Evolutionary conservation across 1,140 invertebrate species (phyloP).

Genomic region (Varroa destructor): DNA sequence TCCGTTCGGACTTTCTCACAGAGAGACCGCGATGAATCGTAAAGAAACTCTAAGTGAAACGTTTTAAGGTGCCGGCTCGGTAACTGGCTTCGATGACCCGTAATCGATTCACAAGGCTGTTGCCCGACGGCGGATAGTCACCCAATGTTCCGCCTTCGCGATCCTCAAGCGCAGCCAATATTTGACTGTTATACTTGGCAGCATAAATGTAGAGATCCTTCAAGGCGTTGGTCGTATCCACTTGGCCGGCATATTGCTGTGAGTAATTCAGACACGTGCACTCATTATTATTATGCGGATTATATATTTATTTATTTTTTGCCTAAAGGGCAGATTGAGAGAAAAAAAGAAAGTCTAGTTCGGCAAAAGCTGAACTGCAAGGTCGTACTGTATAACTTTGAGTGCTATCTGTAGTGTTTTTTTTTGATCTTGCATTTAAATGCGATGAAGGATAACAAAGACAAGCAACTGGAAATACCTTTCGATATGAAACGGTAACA

Average conservation of each 20-base stretch:
- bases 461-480: no score
- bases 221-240: conserved; percentile 36
- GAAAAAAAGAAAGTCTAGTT: neutral
- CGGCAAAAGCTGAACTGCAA: no score
- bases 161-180: conserved; percentile 22
- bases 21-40: no score
- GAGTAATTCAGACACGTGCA: conserved; percentile 26
- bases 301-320: neutral
- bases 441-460: no score
- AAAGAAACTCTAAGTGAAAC: neutral
- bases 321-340: neutral
- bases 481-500: no score
- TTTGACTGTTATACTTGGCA: conserved; percentile 35
- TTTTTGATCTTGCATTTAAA: no score
- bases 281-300: conserved; percentile 25
- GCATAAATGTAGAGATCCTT: conserved; percentile 38
- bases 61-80: conserved; percentile 11
- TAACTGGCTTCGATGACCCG: conserved; percentile 13
- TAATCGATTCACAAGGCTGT: conserved; percentile 20
- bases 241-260: conserved; percentile 35
- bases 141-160: conserved; percentile 14
- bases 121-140: neutral
- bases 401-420: no score
- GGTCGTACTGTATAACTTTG: no score
- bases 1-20: no score